These are phyloP conservation scores for Norana najaformis DNA, from an alignment of 2,888 invertebrate genomes.

Conservation along the genomic window DNA sequence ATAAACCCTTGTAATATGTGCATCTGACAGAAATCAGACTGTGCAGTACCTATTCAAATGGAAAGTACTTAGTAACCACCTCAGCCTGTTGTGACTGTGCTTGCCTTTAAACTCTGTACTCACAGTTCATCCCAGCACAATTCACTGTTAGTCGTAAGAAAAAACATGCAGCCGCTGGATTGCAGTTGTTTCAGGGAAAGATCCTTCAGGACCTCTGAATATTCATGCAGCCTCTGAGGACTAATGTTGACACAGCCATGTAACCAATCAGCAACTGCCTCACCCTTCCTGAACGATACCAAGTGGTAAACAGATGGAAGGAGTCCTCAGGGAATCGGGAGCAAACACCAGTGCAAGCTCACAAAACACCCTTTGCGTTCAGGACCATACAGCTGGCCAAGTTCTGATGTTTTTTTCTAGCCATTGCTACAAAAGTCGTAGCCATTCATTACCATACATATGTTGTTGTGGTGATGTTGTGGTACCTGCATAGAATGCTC, in stretches of 20 bases:
- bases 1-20: no score
- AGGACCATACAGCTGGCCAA: neutral
- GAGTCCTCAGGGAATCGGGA: neutral
- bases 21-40: no score
- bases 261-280: no score
- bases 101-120: neutral
- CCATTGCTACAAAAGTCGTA: neutral
- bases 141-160: neutral
- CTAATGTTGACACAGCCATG: neutral
- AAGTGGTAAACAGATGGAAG: neutral
- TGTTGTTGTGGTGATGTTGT: neutral
- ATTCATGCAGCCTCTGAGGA: neutral
- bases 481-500: slow-evolving; percentile 23
- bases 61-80: no score
- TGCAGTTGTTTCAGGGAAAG: neutral
- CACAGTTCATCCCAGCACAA: neutral
- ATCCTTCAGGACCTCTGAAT: no score
- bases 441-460: neutral
- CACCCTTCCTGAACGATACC: neutral
- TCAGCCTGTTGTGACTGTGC: no score
- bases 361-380: neutral
- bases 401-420: neutral
- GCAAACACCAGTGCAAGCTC: neutral
- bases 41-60: no score
- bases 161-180: neutral